A percentile compares a stretch with the other conserved stretches of the same genome.
Evolutionary conservation across 2,888 invertebrate genomes (phyloP).

Genomic region (Kuschelorhynchus macadamiae): DNA sequence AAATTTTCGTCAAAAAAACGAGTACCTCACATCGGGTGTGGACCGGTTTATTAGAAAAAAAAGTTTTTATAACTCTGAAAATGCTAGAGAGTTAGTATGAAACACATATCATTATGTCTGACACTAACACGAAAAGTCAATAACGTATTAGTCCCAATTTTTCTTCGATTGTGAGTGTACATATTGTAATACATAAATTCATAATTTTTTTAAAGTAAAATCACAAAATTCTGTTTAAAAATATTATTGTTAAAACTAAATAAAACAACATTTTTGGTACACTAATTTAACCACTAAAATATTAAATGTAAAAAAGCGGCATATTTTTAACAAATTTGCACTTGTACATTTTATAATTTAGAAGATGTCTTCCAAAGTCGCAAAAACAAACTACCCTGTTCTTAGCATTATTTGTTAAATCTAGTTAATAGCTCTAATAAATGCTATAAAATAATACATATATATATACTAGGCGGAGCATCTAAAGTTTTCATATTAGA

Average conservation of each 20-base stretch:
- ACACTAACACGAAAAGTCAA: too few relatives aligned
- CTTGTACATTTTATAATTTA: slow-evolving; percentile 8
- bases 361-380: slow-evolving; percentile 14
- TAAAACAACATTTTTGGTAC: too few relatives aligned
- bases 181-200: background rate
- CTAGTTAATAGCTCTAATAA: slow-evolving; percentile 30
- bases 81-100: too few relatives aligned
- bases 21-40: too few relatives aligned
- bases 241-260: too few relatives aligned
- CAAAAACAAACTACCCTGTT: slow-evolving; percentile 47
- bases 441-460: slow-evolving; percentile 35
- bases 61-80: too few relatives aligned
- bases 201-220: background rate
- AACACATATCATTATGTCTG: too few relatives aligned
- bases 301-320: background rate
- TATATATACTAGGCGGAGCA: slow-evolving; percentile 18
- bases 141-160: too few relatives aligned
- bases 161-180: too few relatives aligned
- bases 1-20: too few relatives aligned
- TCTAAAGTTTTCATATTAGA: background rate
- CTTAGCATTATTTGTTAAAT: slow-evolving; percentile 37
- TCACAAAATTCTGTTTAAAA: background rate
- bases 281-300: too few relatives aligned
- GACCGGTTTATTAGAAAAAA: too few relatives aligned
- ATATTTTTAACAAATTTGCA: slow-evolving; percentile 18